Evolutionary conservation across 2,797 vertebrate species (phyloP), one percentile per base, ranked within the genome.

Genomic region (Pogoniulus pusillus): DNA sequence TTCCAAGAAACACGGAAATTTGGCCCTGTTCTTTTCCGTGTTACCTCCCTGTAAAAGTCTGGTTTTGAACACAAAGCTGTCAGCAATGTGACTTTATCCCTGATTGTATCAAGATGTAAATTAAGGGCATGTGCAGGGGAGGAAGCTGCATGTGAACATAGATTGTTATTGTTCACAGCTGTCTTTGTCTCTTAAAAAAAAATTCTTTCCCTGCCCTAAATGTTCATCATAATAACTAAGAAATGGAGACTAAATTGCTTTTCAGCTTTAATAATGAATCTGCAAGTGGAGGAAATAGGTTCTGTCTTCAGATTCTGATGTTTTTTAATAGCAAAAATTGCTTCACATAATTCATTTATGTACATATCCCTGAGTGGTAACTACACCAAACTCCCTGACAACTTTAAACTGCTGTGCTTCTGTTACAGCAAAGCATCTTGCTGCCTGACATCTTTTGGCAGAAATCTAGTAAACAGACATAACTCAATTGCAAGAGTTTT

Each of bases 301-400:
- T 86, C 91, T 91, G 49, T 82, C 45, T 77, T 62, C 18, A 77
- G 18, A 78, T 90, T 69, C 53, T 79, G 57, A 43, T 29, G 41
- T 69, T 93, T 91, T 93, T 91, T n/a, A 76, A 76, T 47, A 82
- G 65, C 34, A 80, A 82, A 90, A 71, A 84, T 87, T 57, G 15
- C 43, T 83, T 87, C 54, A 43, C 17, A 5, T 91, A 82, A 64
- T 88, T 90, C 8, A 74, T 87, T 93, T 82, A 22, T 86, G n/a
- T 76, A 84, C 92, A 84, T 91, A 92, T 35, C 63, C 73, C 47
- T 45, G 51, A 34, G 34, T 41, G 89, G 10, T 65, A 84, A 86
- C 23, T 93, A 65, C 35, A 16, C 73, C 84, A 87, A 89, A 83
- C 43, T 73, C 59, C 68, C 62, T 82, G 74, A 81, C 75, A 81